Conservation (phyloP, 2,797 vertebrate genomes). For the Synanceia verrucosa region DNA sequence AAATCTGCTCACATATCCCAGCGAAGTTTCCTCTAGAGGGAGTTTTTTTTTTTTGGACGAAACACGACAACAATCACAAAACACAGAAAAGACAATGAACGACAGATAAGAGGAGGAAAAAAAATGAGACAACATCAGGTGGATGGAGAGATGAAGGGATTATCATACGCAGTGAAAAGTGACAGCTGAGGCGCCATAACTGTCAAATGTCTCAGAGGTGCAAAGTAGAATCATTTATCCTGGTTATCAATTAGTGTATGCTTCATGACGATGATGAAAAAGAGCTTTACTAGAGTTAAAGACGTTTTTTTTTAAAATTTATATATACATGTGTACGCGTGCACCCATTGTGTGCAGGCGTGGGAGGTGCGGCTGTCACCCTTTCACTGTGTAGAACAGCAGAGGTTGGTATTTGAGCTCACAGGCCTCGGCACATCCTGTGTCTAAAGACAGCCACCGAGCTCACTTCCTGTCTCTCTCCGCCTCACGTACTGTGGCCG, state of each 20-base stretch:
- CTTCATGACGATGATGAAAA: not conserved
- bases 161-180: constrained; percentile 61
- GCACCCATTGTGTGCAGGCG: constrained; percentile 49
- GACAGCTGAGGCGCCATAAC: constrained; percentile 65
- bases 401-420: constrained; percentile 72
- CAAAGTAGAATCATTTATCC: not conserved
- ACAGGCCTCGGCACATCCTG: constrained; percentile 82
- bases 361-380: constrained; percentile 76
- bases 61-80: constrained; percentile 73
- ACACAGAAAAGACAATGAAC: constrained; percentile 75
- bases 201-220: constrained; percentile 27
- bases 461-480: constrained; percentile 76
- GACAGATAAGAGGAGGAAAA: constrained; percentile 73
- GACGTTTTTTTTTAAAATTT: constrained; percentile 30
- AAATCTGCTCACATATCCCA: constrained; percentile 99
- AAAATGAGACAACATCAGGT: constrained; percentile 75
- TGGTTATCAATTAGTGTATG: not conserved
- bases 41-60: constrained; percentile 70
- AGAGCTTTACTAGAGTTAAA: not conserved
- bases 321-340: constrained; percentile 32
- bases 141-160: constrained; percentile 64
- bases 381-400: constrained; percentile 67
- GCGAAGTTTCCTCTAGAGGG: constrained; percentile 97
- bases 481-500: constrained; percentile 66
- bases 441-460: constrained; percentile 77